phyloP scores from a whole-genome alignment of 92 coral and sea anemone species.

The Heteractis magnifica region DNA sequence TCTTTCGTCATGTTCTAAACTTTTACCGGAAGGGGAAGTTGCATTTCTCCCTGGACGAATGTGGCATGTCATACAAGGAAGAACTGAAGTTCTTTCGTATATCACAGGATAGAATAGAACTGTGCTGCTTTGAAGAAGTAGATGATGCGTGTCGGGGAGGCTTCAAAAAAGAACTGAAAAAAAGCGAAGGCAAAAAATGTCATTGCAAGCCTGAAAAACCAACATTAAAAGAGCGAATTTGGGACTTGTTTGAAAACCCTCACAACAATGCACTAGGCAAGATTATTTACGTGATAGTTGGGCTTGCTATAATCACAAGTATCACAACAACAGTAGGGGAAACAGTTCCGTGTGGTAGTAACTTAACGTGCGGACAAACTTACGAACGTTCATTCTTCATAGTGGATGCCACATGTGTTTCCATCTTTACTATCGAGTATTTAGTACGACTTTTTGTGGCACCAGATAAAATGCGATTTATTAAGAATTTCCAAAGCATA shows the following conservation, averaged over 20 bases:
- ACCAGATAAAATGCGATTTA: constrained; percentile 72
- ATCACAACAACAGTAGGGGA: constrained; percentile 77
- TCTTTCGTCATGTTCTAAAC: constrained; percentile 88
- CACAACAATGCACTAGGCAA: constrained; percentile 58
- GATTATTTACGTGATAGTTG: constrained; percentile 60
- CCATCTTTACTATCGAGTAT: constrained; percentile 79
- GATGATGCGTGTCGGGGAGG: constrained; percentile 49
- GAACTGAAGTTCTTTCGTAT: constrained; percentile 82
- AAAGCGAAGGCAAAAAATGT: constrained; percentile 29
- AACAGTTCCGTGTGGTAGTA: constrained; percentile 75
- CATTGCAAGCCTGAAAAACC: constrained; percentile 44
- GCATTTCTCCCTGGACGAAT: constrained; percentile 85
- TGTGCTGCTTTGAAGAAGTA: constrained; percentile 87
- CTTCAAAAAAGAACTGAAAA: background rate
- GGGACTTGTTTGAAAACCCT: constrained; percentile 88
- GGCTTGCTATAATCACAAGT: constrained; percentile 77
- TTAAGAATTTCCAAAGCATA: constrained; percentile 81
- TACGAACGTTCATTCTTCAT: constrained; percentile 58
- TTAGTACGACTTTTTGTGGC: constrained; percentile 75
- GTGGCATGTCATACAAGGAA: constrained; percentile 78
- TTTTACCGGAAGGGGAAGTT: constrained; percentile 86
- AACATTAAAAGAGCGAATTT: constrained; percentile 57
- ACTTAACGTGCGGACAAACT: constrained; percentile 66
- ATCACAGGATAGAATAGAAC: constrained; percentile 68
- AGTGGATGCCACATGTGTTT: constrained; percentile 85